phyloP scores from a whole-genome alignment of 2,888 invertebrate species.

The Tinea semifulvella region DNA sequence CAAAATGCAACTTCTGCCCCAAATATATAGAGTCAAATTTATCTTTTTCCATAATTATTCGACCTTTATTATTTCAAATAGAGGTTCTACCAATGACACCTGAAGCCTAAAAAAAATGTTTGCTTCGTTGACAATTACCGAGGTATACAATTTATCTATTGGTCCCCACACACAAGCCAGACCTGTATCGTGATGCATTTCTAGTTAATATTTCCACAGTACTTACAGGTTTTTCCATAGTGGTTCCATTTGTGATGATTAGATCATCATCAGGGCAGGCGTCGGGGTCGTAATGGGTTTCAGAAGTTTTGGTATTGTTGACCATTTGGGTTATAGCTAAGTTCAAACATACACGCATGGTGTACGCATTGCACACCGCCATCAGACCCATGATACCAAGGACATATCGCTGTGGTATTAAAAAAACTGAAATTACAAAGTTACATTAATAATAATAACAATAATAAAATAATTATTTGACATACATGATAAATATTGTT shows the following conservation, averaged over 20 bases:
- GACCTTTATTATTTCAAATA: no score
- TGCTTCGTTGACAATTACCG: no score
- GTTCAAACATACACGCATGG: constrained; percentile 77
- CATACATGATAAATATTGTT: no score
- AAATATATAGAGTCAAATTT: no score
- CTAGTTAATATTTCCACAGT: no score
- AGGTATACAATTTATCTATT: not conserved
- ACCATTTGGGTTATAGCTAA: constrained; percentile 77
- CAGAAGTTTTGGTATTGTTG: constrained; percentile 42
- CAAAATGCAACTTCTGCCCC: no score
- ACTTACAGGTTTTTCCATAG: constrained; percentile 43
- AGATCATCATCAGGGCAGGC: constrained; percentile 51
- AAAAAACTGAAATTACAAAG: constrained; percentile 56
- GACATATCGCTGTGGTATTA: constrained; percentile 75
- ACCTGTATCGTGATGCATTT: not conserved
- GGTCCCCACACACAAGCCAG: not conserved
- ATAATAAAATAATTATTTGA: no score
- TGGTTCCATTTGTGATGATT: constrained; percentile 41
- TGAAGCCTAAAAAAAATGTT: no score
- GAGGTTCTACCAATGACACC: no score
- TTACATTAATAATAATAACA: constrained; percentile 16
- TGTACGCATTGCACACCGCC: constrained; percentile 79
- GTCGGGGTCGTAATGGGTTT: constrained; percentile 37
- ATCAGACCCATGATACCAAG: constrained; percentile 78
- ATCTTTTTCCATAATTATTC: no score